A percentile compares a stretch with the other conserved stretches of the same genome.
Conservation (phyloP, 1,140 invertebrate genomes). For the Pachyrhynchus sulphureomaculatus region DNA sequence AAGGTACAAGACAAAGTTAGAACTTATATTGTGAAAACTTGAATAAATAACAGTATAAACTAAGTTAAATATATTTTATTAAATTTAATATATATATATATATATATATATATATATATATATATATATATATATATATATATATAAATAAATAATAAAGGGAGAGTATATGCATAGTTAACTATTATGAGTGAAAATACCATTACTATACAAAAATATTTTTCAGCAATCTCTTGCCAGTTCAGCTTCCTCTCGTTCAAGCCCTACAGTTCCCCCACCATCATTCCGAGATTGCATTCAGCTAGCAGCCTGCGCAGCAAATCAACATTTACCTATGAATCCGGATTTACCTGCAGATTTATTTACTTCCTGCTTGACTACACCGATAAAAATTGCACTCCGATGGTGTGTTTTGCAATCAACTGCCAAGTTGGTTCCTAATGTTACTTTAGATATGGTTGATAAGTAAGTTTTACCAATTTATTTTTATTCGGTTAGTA, state of each 20-base stretch:
- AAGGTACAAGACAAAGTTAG: no score
- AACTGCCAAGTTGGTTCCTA: conserved; percentile 77
- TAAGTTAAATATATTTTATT: no score
- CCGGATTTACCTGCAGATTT: conserved; percentile 98
- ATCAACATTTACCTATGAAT: conserved; percentile 95
- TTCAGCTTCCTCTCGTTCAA: conserved; percentile 10
- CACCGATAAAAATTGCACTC: conserved; percentile 95
- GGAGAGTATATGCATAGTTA: no score
- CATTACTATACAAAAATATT: not conserved
- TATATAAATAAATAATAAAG: no score
- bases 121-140: no score
- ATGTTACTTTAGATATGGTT: conserved; percentile 78
- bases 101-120: no score
- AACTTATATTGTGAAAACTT: no score
- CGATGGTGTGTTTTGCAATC: conserved; percentile 90
- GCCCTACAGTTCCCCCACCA: conserved; percentile 46
- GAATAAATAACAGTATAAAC: no score
- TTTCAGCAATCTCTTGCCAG: conserved; percentile 11
- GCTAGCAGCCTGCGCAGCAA: conserved; percentile 88
- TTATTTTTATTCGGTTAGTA: no score
- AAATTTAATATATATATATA: no score
- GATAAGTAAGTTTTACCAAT: conserved; percentile 72
- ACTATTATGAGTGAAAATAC: no score
- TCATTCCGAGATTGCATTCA: conserved; percentile 92
- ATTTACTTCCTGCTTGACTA: conserved; percentile 97